phyloP scores from a whole-genome alignment of 2,888 invertebrate species.

The Pollenia amentaria region DNA sequence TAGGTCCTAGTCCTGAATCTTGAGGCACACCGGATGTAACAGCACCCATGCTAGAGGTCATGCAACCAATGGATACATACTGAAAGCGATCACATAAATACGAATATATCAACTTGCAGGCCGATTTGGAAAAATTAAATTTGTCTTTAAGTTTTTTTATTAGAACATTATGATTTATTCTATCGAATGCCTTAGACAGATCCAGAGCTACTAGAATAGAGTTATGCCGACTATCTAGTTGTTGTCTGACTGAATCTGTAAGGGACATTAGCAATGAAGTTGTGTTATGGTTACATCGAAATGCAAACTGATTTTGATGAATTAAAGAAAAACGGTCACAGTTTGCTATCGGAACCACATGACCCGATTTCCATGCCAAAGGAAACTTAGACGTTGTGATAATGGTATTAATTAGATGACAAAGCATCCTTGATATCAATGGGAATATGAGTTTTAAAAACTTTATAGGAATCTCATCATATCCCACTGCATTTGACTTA shows the following conservation, averaged over 20 bases:
- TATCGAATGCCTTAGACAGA: too few relatives aligned
- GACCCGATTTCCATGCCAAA: background rate
- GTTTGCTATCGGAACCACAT: background rate
- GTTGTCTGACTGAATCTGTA: too few relatives aligned
- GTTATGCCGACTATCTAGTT: too few relatives aligned
- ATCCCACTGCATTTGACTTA: constrained; percentile 8
- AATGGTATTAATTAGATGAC: background rate
- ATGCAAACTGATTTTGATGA: too few relatives aligned
- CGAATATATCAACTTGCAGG: too few relatives aligned
- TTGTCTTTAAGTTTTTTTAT: too few relatives aligned
- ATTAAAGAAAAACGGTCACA: background rate
- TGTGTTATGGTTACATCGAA: too few relatives aligned
- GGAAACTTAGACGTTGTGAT: background rate
- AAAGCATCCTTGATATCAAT: background rate
- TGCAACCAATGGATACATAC: background rate
- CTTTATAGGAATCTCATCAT: constrained; percentile 8
- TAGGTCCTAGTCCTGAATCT: background rate
- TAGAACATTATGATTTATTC: too few relatives aligned
- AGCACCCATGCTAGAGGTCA: background rate
- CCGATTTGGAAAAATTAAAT: too few relatives aligned
- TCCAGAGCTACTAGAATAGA: too few relatives aligned
- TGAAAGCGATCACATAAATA: too few relatives aligned
- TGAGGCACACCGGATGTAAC: constrained; percentile 9
- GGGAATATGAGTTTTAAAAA: constrained; percentile 24
- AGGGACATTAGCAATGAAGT: background rate